These are phyloP conservation scores for Trichopria drosophilae DNA, from an alignment of 2,888 invertebrate species.

Conservation along the genomic window DNA sequence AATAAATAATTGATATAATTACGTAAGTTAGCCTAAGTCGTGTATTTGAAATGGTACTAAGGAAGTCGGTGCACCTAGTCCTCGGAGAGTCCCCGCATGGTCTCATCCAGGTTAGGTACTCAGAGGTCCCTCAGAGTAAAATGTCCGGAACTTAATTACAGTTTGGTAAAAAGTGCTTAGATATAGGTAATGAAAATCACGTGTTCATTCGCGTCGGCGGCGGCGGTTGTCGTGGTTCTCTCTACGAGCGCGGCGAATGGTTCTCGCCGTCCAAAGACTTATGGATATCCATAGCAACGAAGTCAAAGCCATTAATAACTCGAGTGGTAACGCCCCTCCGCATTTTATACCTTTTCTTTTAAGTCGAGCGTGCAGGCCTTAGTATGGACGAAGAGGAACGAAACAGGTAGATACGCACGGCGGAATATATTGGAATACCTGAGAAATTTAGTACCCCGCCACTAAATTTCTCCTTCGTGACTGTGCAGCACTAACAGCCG, in stretches of 20 bases:
- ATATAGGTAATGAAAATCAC: no score
- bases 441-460: conserved; percentile 55
- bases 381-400: conserved; percentile 30
- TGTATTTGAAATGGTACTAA: no score
- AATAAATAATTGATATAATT: no score
- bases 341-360: conserved; percentile 57
- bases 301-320: conserved; percentile 59
- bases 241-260: conserved; percentile 33
- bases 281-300: conserved; percentile 59
- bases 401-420: conserved; percentile 50
- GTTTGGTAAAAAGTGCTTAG: no score
- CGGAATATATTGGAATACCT: conserved; percentile 57
- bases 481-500: conserved; percentile 35
- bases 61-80: no score
- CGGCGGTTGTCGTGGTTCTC: no score
- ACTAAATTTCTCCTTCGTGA: conserved; percentile 53
- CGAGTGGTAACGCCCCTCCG: conserved; percentile 56
- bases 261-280: conserved; percentile 53
- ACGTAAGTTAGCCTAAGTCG: no score
- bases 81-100: no score
- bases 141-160: no score
- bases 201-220: no score
- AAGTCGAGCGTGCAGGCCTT: conserved; percentile 52
- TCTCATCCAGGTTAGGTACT: no score
- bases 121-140: no score